Conservation (phyloP, 2,113 vertebrate species). For the Noctilio leporinus region DNA sequence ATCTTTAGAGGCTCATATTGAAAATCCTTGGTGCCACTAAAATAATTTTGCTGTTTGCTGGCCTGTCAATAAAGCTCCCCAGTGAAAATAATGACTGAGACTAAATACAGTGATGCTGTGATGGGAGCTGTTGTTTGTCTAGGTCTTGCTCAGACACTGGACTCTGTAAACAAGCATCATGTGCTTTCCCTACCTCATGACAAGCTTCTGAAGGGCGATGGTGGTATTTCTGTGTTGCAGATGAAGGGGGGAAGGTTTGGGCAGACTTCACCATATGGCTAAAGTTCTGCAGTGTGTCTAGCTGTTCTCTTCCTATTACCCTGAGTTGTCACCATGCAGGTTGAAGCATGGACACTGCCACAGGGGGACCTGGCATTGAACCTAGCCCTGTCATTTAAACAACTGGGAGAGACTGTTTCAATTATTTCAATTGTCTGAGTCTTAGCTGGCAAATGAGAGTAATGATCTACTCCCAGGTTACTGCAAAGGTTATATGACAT, state of each 20-base stretch:
- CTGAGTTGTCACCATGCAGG: background rate
- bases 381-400: background rate
- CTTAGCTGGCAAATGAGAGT: background rate
- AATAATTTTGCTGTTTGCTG: background rate
- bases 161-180: background rate
- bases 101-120: background rate
- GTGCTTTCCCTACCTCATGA: background rate
- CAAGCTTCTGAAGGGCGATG: fast-evolving
- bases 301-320: fast-evolving
- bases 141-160: background rate
- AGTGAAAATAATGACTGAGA: background rate
- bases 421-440: background rate
- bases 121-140: background rate
- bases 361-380: background rate
- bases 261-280: background rate
- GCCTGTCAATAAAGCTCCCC: background rate
- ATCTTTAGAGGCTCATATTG: background rate
- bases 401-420: background rate
- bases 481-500: background rate
- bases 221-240: background rate
- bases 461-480: background rate
- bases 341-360: background rate
- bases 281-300: background rate
- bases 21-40: background rate
- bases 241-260: background rate